Conservation (phyloP, 2,797 vertebrate genomes). For the Sarcoramphus papa region DNA sequence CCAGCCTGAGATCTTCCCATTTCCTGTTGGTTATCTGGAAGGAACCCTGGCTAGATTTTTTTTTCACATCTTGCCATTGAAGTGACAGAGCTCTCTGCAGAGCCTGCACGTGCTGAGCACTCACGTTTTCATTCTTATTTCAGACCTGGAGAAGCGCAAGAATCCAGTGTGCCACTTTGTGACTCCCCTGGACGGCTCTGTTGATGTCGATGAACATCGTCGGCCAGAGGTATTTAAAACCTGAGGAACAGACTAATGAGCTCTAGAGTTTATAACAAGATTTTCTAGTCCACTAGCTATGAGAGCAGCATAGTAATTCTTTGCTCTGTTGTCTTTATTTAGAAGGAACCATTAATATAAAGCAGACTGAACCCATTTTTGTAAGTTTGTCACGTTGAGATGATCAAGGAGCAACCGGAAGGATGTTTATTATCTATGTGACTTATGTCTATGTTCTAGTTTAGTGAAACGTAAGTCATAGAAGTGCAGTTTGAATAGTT, state of each 20-base stretch:
- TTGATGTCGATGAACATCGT: conserved; percentile 86
- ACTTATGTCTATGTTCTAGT: background rate
- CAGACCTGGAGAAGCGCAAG: conserved; percentile 93
- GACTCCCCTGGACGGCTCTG: conserved; percentile 89
- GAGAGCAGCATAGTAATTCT: background rate
- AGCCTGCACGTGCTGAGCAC: background rate
- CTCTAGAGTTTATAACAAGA: background rate
- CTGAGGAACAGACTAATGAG: background rate
- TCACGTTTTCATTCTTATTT: background rate
- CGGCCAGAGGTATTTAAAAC: conserved; percentile 81
- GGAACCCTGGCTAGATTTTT: background rate
- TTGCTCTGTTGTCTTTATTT: background rate
- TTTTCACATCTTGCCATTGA: background rate
- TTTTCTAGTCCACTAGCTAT: background rate
- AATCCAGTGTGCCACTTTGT: conserved; percentile 97
- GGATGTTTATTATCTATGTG: background rate
- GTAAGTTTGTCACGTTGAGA: background rate
- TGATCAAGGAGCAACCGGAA: background rate
- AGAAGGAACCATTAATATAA: background rate
- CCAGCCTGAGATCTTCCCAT: background rate
- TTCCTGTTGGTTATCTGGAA: background rate
- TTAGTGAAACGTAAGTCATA: background rate
- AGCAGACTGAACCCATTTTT: background rate
- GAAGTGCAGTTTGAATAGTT: background rate
- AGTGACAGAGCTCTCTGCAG: background rate